phyloP scores from a whole-genome alignment of 1,140 invertebrate genomes.

The Tetraneura akinire region DNA sequence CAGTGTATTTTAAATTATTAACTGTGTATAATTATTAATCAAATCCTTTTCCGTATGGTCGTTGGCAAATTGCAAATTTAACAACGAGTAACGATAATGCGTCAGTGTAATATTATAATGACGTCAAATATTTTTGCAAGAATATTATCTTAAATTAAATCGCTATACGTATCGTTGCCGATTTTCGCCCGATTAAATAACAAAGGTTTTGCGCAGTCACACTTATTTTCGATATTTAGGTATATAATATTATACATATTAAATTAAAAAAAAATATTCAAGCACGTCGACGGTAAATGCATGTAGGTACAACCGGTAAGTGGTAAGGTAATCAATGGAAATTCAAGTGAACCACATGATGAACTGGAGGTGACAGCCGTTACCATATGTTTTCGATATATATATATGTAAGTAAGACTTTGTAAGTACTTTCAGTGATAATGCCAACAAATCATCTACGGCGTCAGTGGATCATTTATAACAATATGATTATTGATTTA shows the following conservation, averaged over 20 bases:
- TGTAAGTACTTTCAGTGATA: neutral
- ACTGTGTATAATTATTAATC: neutral
- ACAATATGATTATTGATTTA: too few relatives aligned
- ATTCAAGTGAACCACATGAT: neutral
- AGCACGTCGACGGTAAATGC: too few relatives aligned
- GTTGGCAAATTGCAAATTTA: neutral
- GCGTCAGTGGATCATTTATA: neutral
- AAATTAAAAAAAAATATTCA: too few relatives aligned
- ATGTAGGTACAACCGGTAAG: too few relatives aligned
- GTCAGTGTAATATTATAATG: neutral
- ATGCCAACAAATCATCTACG: neutral
- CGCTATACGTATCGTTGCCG: neutral
- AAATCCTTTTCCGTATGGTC: too few relatives aligned
- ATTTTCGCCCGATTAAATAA: neutral
- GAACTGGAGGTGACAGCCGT: neutral
- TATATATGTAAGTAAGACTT: too few relatives aligned
- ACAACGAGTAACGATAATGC: neutral
- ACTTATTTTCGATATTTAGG: too few relatives aligned
- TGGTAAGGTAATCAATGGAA: neutral
- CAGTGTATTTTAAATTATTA: too few relatives aligned
- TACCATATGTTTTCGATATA: too few relatives aligned
- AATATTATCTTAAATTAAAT: constrained; percentile 34
- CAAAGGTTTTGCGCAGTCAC: neutral
- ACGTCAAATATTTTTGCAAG: constrained; percentile 26
- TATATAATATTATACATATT: too few relatives aligned